phyloP scores from a whole-genome alignment of 2,797 vertebrate genomes.

The Anguilla marmorata region DNA sequence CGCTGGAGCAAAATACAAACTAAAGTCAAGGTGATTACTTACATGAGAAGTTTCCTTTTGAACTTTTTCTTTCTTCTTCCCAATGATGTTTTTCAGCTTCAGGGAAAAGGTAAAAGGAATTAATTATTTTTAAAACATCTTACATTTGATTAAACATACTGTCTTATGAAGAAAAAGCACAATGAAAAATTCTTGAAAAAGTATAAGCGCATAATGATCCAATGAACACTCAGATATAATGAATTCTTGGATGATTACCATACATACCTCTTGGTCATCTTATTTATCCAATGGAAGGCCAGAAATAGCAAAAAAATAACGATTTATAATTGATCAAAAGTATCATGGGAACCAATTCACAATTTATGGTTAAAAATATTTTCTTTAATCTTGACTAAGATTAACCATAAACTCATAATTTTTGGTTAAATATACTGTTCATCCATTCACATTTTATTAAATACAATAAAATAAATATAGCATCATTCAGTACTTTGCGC shows the following conservation, averaged over 20 bases:
- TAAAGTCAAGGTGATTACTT: slow-evolving; percentile 34
- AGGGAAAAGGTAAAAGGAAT: slow-evolving; percentile 38
- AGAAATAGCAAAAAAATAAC: slow-evolving; percentile 71
- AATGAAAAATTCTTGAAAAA: background rate
- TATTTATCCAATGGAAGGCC: slow-evolving; percentile 49
- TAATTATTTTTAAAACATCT: background rate
- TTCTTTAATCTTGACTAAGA: background rate
- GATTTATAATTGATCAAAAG: slow-evolving; percentile 52
- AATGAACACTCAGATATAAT: background rate
- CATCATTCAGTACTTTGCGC: too few relatives aligned
- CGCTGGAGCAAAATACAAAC: slow-evolving; percentile 21
- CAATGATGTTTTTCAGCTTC: slow-evolving; percentile 91
- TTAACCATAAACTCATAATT: background rate
- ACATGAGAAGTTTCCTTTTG: slow-evolving; percentile 58
- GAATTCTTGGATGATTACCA: background rate
- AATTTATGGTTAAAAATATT: background rate
- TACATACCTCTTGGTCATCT: slow-evolving; percentile 71
- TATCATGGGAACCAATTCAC: background rate
- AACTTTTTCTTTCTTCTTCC: slow-evolving; percentile 76
- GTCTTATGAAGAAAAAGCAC: too few relatives aligned
- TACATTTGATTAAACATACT: background rate
- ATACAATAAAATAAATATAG: background rate
- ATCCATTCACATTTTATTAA: background rate
- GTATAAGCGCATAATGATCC: background rate
- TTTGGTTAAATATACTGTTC: background rate